A percentile compares a stretch with the other conserved stretches of the same genome.
phyloP scores from a whole-genome alignment of 2,888 invertebrate genomes.

The Heterodera filipjevi region DNA sequence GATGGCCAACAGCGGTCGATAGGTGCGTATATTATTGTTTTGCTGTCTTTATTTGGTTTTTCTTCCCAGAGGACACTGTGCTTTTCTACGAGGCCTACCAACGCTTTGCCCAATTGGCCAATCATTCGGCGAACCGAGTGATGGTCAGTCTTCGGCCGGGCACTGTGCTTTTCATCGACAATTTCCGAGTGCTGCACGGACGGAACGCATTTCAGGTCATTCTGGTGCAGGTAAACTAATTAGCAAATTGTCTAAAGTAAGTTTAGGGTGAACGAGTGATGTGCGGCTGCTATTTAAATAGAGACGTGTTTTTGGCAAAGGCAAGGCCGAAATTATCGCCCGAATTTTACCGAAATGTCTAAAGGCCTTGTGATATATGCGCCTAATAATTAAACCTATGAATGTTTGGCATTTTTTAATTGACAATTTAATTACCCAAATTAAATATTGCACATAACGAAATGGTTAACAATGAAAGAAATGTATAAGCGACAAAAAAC shows the following conservation, averaged over 20 bases:
- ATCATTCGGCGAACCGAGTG: conserved; percentile 44
- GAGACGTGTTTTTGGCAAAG: conserved; percentile 69
- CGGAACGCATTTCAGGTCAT: conserved; percentile 72
- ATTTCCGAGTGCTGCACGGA: conserved; percentile 80
- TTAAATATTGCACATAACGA: neutral
- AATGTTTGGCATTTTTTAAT: neutral
- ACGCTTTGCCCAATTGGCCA: conserved; percentile 50
- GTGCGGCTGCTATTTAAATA: conserved; percentile 76
- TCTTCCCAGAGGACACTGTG: conserved; percentile 38
- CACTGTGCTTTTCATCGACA: conserved; percentile 77
- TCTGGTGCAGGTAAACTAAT: neutral
- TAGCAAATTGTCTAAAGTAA: neutral
- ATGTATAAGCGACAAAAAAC: neutral
- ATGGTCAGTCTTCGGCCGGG: conserved; percentile 71
- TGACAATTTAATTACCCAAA: neutral
- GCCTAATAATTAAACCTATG: neutral
- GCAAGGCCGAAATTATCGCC: conserved; percentile 41
- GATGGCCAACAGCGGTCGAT: conserved; percentile 8
- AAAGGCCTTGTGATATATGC: neutral
- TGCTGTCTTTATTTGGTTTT: neutral
- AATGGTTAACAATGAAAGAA: neutral
- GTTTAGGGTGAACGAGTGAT: conserved; percentile 72
- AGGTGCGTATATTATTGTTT: neutral
- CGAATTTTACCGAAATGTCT: conserved; percentile 32
- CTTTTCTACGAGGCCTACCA: conserved; percentile 58